These are phyloP conservation scores for Euleptes europaea DNA, from an alignment of 2,113 vertebrate genomes.

Conservation along the genomic window DNA sequence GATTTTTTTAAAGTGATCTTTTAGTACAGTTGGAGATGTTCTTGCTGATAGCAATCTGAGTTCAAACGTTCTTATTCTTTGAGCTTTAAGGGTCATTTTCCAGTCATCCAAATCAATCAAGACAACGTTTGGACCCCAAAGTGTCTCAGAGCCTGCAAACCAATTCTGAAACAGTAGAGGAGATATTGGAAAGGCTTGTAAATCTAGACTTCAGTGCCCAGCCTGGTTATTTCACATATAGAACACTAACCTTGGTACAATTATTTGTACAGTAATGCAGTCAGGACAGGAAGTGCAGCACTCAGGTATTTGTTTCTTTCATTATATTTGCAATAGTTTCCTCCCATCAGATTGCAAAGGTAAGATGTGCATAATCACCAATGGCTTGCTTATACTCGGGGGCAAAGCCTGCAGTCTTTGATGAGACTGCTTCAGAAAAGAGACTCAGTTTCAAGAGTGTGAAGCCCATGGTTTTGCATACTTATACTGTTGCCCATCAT, in stretches of 20 bases:
- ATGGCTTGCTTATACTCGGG: background rate
- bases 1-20: constrained; percentile 39
- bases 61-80: constrained; percentile 48
- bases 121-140: constrained; percentile 25
- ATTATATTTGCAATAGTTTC: background rate
- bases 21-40: constrained; percentile 25
- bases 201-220: background rate
- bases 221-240: rapidly evolving
- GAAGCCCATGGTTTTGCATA: background rate
- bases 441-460: background rate
- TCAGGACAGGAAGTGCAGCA: background rate
- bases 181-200: constrained; percentile 4
- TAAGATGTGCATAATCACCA: background rate
- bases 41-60: constrained; percentile 21
- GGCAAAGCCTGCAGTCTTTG: background rate
- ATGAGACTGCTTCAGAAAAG: background rate
- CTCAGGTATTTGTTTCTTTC: background rate
- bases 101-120: constrained; percentile 39
- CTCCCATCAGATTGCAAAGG: background rate
- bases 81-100: constrained; percentile 58
- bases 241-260: background rate
- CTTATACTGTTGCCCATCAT: background rate
- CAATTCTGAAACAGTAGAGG: background rate
- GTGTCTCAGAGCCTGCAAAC: constrained; percentile 3
- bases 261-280: background rate